A percentile compares a stretch with the other conserved stretches of the same genome.
Evolutionary conservation across 2,888 invertebrate species (phyloP).

Genomic region (Lagria hirta): DNA sequence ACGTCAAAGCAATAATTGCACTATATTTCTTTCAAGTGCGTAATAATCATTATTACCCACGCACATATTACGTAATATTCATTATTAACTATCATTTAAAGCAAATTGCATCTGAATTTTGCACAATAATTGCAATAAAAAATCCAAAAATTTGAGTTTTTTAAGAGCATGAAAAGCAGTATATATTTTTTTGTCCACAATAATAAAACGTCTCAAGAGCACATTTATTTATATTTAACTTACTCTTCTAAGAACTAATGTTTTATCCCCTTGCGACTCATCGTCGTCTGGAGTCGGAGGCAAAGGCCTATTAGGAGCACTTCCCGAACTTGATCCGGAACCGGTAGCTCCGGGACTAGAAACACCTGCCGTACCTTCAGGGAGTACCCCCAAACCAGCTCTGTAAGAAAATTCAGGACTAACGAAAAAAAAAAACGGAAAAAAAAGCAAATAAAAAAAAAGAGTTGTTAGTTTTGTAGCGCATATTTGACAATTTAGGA

Average conservation of each 20-base stretch:
- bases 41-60: too few relatives aligned
- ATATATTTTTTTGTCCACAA: too few relatives aligned
- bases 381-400: conserved; percentile 67
- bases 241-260: conserved; percentile 90
- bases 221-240: conserved; percentile 52
- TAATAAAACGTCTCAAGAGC: too few relatives aligned
- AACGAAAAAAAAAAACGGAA: conserved; percentile 49
- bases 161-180: too few relatives aligned
- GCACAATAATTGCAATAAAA: too few relatives aligned
- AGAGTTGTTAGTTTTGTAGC: conserved; percentile 5
- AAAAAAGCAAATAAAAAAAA: conserved; percentile 26
- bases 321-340: conserved; percentile 58
- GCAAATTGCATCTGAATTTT: too few relatives aligned
- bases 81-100: too few relatives aligned
- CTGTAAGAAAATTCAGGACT: conserved; percentile 84
- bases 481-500: conserved; percentile 1
- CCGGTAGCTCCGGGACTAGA: conserved; percentile 54
- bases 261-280: conserved; percentile 74
- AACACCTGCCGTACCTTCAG: conserved; percentile 57
- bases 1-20: too few relatives aligned
- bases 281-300: conserved; percentile 95
- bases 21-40: too few relatives aligned
- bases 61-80: too few relatives aligned
- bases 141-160: too few relatives aligned
- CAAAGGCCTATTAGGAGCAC: conserved; percentile 87